Percentiles rank a stretch among this genome's conserved stretches.
These are phyloP conservation scores for Harlomillsia oculata DNA, from an alignment of 1,140 invertebrate species.

Conservation along the genomic window DNA sequence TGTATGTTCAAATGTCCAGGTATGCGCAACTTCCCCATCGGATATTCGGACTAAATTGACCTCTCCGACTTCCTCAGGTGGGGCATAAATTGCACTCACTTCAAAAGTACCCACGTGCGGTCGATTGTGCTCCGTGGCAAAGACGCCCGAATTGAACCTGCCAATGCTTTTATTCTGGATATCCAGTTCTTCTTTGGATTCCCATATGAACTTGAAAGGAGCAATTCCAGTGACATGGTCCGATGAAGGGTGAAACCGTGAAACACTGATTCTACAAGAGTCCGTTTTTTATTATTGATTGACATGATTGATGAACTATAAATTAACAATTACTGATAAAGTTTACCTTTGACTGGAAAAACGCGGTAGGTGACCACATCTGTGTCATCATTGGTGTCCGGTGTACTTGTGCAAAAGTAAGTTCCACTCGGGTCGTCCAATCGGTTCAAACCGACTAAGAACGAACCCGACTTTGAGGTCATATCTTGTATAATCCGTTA, in stretches of 20 bases:
- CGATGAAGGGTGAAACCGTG: conserved; percentile 8
- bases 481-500: conserved; percentile 7
- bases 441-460: background rate
- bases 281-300: background rate
- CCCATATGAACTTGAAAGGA: conserved; percentile 22
- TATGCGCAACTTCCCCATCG: conserved; percentile 17
- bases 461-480: conserved; percentile 18
- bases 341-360: background rate
- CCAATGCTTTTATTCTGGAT: conserved; percentile 4
- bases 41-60: conserved; percentile 7
- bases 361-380: conserved; percentile 14
- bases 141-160: conserved; percentile 12
- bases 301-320: background rate
- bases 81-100: background rate
- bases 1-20: conserved; percentile 13
- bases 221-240: conserved; percentile 10
- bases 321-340: background rate
- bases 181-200: conserved; percentile 15
- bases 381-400: conserved; percentile 15
- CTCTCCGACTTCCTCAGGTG: conserved; percentile 2
- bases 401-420: conserved; percentile 18
- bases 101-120: conserved; percentile 15
- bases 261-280: background rate
- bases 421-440: conserved; percentile 12
- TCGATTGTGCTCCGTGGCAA: conserved; percentile 7